Conservation (phyloP, 2,113 vertebrate genomes). For the Catharus bicknelli region DNA sequence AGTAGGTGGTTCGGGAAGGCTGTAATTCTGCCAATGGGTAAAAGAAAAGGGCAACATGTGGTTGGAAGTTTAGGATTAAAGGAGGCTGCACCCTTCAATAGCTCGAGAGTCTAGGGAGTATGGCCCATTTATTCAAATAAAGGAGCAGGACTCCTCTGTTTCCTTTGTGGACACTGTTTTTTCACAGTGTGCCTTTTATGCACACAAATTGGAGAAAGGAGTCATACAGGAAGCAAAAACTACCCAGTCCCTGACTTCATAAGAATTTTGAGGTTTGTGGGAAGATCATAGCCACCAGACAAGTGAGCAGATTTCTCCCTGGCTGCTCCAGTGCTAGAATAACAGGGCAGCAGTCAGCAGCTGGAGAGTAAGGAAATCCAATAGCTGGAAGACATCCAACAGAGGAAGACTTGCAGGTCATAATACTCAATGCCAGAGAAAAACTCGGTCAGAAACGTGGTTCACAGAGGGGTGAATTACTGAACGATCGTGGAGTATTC, state of each 20-base stretch:
- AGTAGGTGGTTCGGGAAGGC: rapidly evolving
- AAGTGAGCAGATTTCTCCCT: background rate
- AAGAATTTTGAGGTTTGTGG: background rate
- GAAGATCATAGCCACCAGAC: background rate
- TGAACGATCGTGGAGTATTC: background rate
- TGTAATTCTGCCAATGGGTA: background rate
- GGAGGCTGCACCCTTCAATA: background rate
- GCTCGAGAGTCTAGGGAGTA: background rate
- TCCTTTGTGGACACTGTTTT: background rate
- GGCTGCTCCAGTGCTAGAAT: background rate
- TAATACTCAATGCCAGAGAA: rapidly evolving
- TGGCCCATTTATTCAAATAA: background rate
- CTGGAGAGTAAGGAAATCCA: background rate
- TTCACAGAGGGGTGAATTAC: background rate
- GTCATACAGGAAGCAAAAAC: background rate
- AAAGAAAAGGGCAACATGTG: background rate
- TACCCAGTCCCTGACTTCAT: background rate
- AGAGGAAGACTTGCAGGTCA: rapidly evolving
- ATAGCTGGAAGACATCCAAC: background rate
- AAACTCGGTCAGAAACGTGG: rapidly evolving
- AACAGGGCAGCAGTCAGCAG: background rate
- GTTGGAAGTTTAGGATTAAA: background rate
- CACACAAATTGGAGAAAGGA: background rate
- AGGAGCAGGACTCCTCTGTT: background rate
- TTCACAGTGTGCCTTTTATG: rapidly evolving